These are phyloP conservation scores for Atrichornis clamosus DNA, from an alignment of 2,113 vertebrate genomes.

Conservation along the genomic window DNA sequence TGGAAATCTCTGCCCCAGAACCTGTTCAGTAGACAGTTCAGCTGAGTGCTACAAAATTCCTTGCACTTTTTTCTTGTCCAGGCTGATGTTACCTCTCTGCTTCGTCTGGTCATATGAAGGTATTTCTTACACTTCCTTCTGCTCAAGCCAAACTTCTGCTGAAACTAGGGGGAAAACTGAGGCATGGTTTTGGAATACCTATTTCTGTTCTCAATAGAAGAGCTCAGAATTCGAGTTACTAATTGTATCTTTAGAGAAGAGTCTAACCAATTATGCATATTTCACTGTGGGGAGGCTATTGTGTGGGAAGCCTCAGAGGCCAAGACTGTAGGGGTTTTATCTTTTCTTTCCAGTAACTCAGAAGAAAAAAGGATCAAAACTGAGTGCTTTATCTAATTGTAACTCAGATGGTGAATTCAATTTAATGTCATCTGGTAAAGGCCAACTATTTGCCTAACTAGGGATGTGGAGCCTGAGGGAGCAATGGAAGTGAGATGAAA, in stretches of 20 bases:
- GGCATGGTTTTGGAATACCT: not conserved
- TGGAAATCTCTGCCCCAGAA: not conserved
- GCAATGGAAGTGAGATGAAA: not conserved
- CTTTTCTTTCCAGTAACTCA: not conserved
- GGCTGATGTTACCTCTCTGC: not conserved
- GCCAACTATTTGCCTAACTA: slow-evolving; percentile 2
- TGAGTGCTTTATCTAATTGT: slow-evolving; percentile 12
- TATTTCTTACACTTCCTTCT: not conserved
- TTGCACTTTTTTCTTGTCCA: not conserved
- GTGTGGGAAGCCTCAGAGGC: not conserved
- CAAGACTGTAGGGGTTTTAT: slow-evolving; percentile 1
- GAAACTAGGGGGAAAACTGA: not conserved
- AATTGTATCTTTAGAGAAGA: slow-evolving; percentile 5
- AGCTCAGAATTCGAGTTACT: not conserved
- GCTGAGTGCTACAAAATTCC: not conserved
- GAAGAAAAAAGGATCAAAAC: slow-evolving; percentile 29
- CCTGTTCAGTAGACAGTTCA: not conserved
- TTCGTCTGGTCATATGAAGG: not conserved
- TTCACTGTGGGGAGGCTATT: not conserved
- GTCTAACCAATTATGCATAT: not conserved
- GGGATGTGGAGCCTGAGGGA: not conserved
- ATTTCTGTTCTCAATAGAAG: not conserved
- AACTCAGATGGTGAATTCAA: slow-evolving; percentile 31
- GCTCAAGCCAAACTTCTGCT: not conserved
- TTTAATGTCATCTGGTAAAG: not conserved